Conservation (phyloP, 2,797 vertebrate genomes). For the Pipistrellus nathusii region DNA sequence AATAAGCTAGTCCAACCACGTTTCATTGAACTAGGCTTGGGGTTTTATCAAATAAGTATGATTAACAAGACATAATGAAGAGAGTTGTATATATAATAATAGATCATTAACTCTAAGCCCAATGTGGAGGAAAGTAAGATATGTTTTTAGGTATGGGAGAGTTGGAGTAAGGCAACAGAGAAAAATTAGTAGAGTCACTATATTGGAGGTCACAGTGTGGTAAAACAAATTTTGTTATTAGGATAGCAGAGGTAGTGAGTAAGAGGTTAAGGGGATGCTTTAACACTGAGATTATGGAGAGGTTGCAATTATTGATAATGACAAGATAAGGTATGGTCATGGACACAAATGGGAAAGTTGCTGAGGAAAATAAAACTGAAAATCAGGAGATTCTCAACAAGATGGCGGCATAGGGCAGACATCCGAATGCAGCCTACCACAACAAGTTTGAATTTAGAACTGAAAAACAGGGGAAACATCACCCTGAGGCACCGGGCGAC, state of each 20-base stretch:
- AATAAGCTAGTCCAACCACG: not conserved
- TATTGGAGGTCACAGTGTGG: not conserved
- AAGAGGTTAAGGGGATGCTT: not conserved
- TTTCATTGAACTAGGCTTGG: slow-evolving; percentile 11
- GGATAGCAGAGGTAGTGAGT: not conserved
- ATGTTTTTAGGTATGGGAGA: not conserved
- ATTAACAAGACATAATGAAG: not conserved
- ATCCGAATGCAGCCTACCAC: no score
- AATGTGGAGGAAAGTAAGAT: not conserved
- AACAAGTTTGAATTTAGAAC: no score
- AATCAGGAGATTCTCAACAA: no score
- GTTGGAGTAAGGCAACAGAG: not conserved
- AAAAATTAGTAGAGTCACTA: not conserved
- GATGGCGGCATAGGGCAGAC: no score
- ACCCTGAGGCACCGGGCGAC: no score
- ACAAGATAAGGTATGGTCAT: not conserved
- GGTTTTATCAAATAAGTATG: not conserved
- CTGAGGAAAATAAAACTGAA: not conserved
- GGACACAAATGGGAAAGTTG: not conserved
- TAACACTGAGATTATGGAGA: not conserved
- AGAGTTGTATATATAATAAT: slow-evolving; percentile 14
- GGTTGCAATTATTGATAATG: not conserved
- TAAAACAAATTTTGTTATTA: not conserved
- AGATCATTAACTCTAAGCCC: not conserved
- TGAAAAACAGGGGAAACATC: no score